Conservation (phyloP, 2,888 invertebrate genomes). For the Malthinus flaveolus region DNA sequence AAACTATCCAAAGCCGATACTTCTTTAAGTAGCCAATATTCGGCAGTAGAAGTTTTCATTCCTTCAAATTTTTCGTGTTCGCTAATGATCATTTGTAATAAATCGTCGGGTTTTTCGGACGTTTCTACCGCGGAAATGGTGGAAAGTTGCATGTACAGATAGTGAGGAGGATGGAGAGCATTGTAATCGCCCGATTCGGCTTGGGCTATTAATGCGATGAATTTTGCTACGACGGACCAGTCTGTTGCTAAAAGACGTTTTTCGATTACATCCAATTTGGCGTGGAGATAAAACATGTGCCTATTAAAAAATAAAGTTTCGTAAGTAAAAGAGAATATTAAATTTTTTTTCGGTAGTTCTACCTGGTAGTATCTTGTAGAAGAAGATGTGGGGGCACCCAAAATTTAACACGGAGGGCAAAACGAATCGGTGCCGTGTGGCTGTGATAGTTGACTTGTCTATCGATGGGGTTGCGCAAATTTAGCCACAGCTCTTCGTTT, state of each 20-base stretch:
- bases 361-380: slow-evolving; percentile 82
- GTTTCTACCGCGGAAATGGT: slow-evolving; percentile 62
- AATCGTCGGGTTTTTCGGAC: slow-evolving; percentile 65
- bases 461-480: slow-evolving; percentile 80
- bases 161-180: slow-evolving; percentile 61
- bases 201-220: slow-evolving; percentile 78
- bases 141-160: slow-evolving; percentile 66
- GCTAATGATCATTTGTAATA: slow-evolving; percentile 64
- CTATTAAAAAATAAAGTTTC: slow-evolving; percentile 51
- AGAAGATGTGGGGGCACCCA: slow-evolving; percentile 89
- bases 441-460: slow-evolving; percentile 64
- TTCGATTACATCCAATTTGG: slow-evolving; percentile 74
- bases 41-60: slow-evolving; percentile 76
- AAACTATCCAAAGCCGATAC: slow-evolving; percentile 79
- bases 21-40: slow-evolving; percentile 82
- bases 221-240: slow-evolving; percentile 68
- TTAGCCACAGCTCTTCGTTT: slow-evolving; percentile 83
- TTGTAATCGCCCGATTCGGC: slow-evolving; percentile 75
- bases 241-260: slow-evolving; percentile 72
- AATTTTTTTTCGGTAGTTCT: background rate
- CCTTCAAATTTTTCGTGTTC: slow-evolving; percentile 60
- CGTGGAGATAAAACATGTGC: slow-evolving; percentile 83
- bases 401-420: slow-evolving; percentile 81
- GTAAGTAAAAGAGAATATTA: background rate
- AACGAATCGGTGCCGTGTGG: slow-evolving; percentile 65